Conservation (phyloP, 2,113 vertebrate genomes). For the Archocentrus centrarchus region DNA sequence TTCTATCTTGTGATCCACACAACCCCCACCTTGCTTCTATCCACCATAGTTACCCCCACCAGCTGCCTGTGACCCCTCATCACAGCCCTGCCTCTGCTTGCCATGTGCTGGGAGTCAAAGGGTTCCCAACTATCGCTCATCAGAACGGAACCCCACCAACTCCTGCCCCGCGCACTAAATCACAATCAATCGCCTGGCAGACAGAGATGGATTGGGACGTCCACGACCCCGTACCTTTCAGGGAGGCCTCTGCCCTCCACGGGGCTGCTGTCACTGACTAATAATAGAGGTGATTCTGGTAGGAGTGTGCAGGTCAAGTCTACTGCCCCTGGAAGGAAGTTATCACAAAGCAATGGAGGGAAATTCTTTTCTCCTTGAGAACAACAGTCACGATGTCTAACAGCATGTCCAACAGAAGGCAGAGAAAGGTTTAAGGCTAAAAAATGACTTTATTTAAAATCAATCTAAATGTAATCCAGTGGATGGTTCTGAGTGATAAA, state of each 20-base stretch:
- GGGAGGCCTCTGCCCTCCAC: conserved; percentile 59
- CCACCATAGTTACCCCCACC: conserved; percentile 65
- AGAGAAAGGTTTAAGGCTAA: conserved; percentile 10
- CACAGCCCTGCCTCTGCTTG: conserved; percentile 65
- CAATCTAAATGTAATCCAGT: neutral
- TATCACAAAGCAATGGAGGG: conserved; percentile 69
- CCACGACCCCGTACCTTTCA: conserved; percentile 72
- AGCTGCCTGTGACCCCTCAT: conserved; percentile 80
- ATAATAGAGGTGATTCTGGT: conserved; percentile 77
- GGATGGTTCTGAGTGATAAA: neutral
- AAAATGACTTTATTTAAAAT: conserved; percentile 15
- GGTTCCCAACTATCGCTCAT: conserved; percentile 75
- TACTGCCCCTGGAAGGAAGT: conserved; percentile 73
- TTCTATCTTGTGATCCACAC: conserved; percentile 70
- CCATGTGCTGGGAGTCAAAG: conserved; percentile 79
- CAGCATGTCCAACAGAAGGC: conserved; percentile 56
- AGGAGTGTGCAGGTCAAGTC: conserved; percentile 79
- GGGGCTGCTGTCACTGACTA: conserved; percentile 74
- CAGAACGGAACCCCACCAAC: conserved; percentile 71
- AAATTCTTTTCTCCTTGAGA: conserved; percentile 70
- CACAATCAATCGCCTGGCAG: conserved; percentile 74
- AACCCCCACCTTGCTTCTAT: conserved; percentile 48
- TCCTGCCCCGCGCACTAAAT: conserved; percentile 67
- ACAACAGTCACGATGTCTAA: conserved; percentile 60
- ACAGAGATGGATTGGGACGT: conserved; percentile 81